A percentile compares a stretch with the other conserved stretches of the same genome.
phyloP scores from a whole-genome alignment of 2,797 vertebrate species.

The Gallinago stenura region DNA sequence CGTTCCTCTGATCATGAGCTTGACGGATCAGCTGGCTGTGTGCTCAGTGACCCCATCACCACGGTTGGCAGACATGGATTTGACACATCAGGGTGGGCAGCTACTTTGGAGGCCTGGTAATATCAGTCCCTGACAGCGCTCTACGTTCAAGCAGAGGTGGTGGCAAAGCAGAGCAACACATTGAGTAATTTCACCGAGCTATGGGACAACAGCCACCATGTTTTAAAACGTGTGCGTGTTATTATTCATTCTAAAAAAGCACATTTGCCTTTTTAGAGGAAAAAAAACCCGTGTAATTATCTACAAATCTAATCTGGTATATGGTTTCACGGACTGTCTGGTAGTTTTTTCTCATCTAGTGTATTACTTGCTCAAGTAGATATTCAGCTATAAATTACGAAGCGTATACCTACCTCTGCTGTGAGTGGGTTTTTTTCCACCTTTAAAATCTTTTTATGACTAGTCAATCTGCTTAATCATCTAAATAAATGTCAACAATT shows the following conservation, averaged over 20 bases:
- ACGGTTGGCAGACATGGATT: not conserved
- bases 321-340: not conserved
- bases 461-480: not conserved
- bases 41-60: not conserved
- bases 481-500: not conserved
- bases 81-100: not conserved
- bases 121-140: not conserved
- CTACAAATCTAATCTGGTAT: not conserved
- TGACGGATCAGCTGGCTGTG: not conserved
- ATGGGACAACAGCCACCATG: not conserved
- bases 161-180: not conserved
- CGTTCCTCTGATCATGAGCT: not conserved
- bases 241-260: not conserved
- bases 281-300: not conserved
- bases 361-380: not conserved
- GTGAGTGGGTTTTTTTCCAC: not conserved
- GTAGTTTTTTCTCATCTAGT: not conserved
- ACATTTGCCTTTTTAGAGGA: not conserved
- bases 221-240: not conserved
- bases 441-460: not conserved
- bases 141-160: not conserved
- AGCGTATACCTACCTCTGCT: not conserved
- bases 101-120: not conserved
- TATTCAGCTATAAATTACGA: not conserved
- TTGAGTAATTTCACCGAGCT: not conserved